A percentile compares a stretch with the other conserved stretches of the same genome.
Evolutionary conservation across 2,113 vertebrate species (phyloP).

Genomic region (Pyrgilauda ruficollis): DNA sequence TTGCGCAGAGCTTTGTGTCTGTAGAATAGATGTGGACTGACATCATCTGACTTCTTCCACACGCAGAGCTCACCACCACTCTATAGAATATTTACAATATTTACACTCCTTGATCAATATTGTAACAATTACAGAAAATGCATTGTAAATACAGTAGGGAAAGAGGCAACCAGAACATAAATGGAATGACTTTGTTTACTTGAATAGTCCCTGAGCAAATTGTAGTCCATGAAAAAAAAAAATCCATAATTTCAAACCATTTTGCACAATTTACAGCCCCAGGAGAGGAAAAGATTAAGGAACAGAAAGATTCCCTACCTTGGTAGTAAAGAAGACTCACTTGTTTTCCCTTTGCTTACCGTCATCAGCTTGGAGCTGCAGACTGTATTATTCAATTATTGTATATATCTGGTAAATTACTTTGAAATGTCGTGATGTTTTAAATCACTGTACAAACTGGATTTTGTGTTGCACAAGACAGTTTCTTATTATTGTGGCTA

Average conservation of each 20-base stretch:
- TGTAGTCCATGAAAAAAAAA: conserved; percentile 35
- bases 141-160: conserved; percentile 3
- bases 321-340: conserved; percentile 18
- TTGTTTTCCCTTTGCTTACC: conserved; percentile 33
- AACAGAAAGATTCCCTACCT: conserved; percentile 35
- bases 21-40: not conserved
- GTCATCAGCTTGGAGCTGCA: conserved; percentile 6
- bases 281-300: conserved; percentile 51
- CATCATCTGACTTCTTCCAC: not conserved
- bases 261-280: conserved; percentile 56
- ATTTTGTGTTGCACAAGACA: not conserved
- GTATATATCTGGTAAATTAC: conserved; percentile 27
- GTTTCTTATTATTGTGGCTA: conserved; percentile 9
- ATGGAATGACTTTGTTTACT: conserved; percentile 58
- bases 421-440: not conserved
- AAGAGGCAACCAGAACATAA: conserved; percentile 46
- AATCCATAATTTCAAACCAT: conserved; percentile 56
- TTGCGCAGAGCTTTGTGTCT: not conserved
- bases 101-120: conserved; percentile 40
- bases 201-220: conserved; percentile 47
- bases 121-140: conserved; percentile 40
- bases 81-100: conserved; percentile 17
- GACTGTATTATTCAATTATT: conserved; percentile 56
- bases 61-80: not conserved
- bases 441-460: not conserved